These are phyloP conservation scores for Poecilia latipinna DNA, from an alignment of 2,113 vertebrate species.

Conservation along the genomic window DNA sequence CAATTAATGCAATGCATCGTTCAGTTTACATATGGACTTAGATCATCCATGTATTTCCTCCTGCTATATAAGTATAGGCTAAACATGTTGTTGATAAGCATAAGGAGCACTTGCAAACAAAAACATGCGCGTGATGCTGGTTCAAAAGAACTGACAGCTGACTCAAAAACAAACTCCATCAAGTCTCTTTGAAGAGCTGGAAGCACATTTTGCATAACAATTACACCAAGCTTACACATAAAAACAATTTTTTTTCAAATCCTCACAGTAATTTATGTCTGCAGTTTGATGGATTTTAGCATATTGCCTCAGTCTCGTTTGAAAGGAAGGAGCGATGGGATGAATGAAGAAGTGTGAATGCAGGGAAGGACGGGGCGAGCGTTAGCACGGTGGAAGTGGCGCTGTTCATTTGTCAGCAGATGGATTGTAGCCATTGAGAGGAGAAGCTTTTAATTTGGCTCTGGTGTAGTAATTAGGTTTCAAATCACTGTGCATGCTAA, in stretches of 20 bases:
- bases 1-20: not conserved
- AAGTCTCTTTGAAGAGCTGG: constrained; percentile 18
- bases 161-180: not conserved
- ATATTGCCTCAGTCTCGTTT: constrained; percentile 39
- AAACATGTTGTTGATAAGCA: not conserved
- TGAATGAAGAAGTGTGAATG: constrained; percentile 59
- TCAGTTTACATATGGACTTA: too few species aligned
- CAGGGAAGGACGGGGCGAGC: constrained; percentile 31
- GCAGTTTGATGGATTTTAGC: constrained; percentile 45
- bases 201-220: constrained; percentile 21
- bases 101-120: not conserved
- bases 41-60: not conserved
- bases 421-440: constrained; percentile 74
- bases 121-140: not conserved
- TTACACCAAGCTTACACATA: constrained; percentile 5
- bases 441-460: constrained; percentile 81
- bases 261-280: constrained; percentile 18
- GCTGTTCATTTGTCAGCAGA: constrained; percentile 75
- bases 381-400: constrained; percentile 54
- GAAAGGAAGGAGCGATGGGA: constrained; percentile 37
- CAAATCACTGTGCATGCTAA: constrained; percentile 72
- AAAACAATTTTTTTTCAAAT: constrained; percentile 18
- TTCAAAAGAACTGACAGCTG: not conserved
- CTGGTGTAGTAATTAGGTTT: constrained; percentile 81
- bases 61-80: constrained; percentile 25